Evolutionary conservation across 1,140 invertebrate genomes (phyloP), one percentile per base, ranked within the genome.

Genomic region (Drosophila pruinosa): DNA sequence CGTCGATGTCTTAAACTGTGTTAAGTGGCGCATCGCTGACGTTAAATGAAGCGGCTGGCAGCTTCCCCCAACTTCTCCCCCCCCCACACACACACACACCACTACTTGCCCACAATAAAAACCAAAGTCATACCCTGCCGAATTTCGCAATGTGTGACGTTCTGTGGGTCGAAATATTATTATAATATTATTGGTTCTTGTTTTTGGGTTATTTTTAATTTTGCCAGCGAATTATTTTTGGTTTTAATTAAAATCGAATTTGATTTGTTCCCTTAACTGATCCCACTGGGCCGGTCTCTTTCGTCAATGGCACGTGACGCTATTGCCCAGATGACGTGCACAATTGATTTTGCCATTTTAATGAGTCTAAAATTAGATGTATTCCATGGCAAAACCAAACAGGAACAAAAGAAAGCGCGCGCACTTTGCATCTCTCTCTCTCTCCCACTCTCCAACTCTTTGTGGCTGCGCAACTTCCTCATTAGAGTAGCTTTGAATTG

Each of bases 11-110:
- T 38, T 56, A 45, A 73, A 75, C 73, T 75, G 73, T 75, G 73
- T 75, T 75, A 75, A 75, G 56, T 75, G 57, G n/a, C 57, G 47
- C 65, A 45, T 24, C 43, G 26, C 15, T 76, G 65, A 71, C 74
- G 65, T 70, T 54, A 39, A 62, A 39, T 48, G 17, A 28, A 38
- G 31, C 43, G 22, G 15, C 36, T 14, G 22, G 15, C 36, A 10
- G 43, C 21, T 14, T 3, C 48, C 15, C 4, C 39, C 8, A 41
- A 24, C 10, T 14, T 15, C 14, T 10, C 15, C 6, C 12, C 19
- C 19, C 10, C 3, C n/a, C 10, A 2, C 10, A 3, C 36, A 3
- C 24, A 1, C 1, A 1, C 43, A 3, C 43, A 2, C 36, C 34
- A 34, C 31, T 28, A 7, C 6, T 31, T 10, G 7, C 8, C 28